Evolutionary conservation across 2,797 vertebrate genomes (phyloP).

Genomic region (Acridotheres tristis): DNA sequence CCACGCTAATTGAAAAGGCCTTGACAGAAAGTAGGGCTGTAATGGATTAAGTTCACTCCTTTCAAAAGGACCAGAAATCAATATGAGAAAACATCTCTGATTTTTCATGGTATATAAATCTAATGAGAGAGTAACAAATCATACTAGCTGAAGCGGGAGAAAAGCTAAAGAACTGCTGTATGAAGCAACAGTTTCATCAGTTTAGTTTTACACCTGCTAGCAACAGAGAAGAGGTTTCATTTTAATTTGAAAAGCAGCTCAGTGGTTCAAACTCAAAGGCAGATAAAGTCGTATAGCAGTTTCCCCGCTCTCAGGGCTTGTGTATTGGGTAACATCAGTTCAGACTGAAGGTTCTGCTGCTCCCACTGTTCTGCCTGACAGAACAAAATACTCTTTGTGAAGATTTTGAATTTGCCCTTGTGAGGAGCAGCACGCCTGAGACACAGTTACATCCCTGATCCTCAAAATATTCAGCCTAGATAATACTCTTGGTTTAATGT

Average conservation of each 20-base stretch:
- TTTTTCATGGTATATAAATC: background rate
- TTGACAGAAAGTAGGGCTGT: background rate
- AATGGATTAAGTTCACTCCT: background rate
- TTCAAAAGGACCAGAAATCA: background rate
- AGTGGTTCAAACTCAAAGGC: background rate
- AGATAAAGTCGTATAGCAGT: background rate
- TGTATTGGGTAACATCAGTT: background rate
- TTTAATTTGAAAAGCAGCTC: background rate
- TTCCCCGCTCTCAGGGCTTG: background rate
- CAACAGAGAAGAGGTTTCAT: background rate
- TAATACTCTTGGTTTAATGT: background rate
- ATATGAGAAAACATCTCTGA: background rate
- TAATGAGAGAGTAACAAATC: background rate
- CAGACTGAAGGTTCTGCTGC: background rate
- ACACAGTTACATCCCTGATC: background rate
- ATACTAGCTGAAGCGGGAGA: background rate
- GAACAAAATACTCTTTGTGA: background rate
- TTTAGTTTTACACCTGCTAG: background rate
- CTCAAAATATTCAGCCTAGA: background rate
- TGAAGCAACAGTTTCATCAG: background rate
- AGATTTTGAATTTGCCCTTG: background rate
- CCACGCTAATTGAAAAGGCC: background rate
- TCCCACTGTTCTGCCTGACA: background rate
- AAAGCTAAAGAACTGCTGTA: background rate
- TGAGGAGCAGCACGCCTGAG: background rate